Evolutionary conservation across 92 coral and sea anemone genomes (phyloP).

Genomic region (Phenganax marumi): DNA sequence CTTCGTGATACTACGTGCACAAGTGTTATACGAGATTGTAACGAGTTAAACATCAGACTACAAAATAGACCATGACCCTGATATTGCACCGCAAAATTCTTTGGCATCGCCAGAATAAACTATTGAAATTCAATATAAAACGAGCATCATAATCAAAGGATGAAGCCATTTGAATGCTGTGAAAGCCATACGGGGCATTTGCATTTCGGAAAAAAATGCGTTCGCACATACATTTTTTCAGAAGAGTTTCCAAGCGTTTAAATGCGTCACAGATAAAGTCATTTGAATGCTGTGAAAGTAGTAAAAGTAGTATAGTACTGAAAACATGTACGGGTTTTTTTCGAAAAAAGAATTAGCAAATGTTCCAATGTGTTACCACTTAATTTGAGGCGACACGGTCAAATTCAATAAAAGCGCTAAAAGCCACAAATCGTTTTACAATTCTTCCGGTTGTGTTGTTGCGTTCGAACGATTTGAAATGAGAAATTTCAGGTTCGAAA

Average conservation of each 20-base stretch:
- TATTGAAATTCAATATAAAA: constrained; percentile 4
- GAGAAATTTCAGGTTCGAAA: not conserved
- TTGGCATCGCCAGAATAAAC: not conserved
- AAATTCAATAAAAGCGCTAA: constrained; percentile 29
- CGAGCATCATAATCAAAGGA: not conserved
- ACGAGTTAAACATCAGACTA: not conserved
- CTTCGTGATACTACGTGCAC: not conserved
- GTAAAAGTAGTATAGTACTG: no score
- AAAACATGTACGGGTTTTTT: not conserved
- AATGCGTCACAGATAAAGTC: not conserved
- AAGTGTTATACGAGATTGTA: not conserved
- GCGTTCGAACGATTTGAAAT: not conserved
- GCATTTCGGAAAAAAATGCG: no score
- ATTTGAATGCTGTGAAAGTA: not conserved
- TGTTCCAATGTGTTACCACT: constrained; percentile 16
- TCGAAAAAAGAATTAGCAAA: not conserved
- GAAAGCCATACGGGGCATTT: not conserved
- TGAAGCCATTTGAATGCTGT: constrained; percentile 8
- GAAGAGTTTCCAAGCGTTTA: not conserved
- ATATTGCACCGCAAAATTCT: constrained; percentile 14
- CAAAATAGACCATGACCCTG: not conserved
- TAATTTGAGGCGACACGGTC: constrained; percentile 29
- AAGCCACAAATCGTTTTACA: constrained; percentile 13
- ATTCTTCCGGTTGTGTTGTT: constrained; percentile 14
- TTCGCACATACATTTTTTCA: no score